Base-by-base conservation (phyloP, 2,888 invertebrate genomes). In the Pyrrhia umbra region DNA sequence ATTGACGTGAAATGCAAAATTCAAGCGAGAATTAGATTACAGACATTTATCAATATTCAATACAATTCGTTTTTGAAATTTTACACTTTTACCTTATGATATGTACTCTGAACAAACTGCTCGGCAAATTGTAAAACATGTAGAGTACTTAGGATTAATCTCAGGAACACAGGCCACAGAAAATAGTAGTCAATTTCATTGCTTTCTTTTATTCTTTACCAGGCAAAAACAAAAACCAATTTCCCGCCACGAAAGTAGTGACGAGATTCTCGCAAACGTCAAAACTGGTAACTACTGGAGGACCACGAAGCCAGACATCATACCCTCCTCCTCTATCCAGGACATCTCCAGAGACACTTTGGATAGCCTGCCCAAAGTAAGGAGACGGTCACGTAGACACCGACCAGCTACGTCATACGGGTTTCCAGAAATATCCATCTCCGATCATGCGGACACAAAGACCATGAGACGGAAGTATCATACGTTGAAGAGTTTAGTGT, bases 381-480 rank as follows among this genome's bases (percentile, higher is more conserved):
- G 89, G 10, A 79, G 92, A 73, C 80, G 90, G 9, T 89, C 92
- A 0, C 81, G 92, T 34, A 76, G 90, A 6, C 85, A 81, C 15
- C 73, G 92, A 60, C 92, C 93, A 8, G 86, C 85, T 0, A 90
- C 94, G 0, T 85, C 92, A 0, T 87, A 92, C 57, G 93, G 93
- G 0, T 94, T 92, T 71, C 94, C 94, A 62, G 94, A 93, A 80
- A 95, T 95, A 55, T 90, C 91, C 10, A 90, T 94, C 47, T 92
- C 92, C 1, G 89, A 87, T 30, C 90, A 89, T 51, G 87, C 91
- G 8, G 94, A 94, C 66, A 83, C 88, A 6, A 93, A 91, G 77
- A 92, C 88, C 2, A 85, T 88, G 83, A 85, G 86, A 46, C 68
- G 82, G 21, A 89, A 89, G 39, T 89, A 89, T 54, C 89, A 89